phyloP scores from a whole-genome alignment of 2,113 vertebrate species.

The Mus pahari region DNA sequence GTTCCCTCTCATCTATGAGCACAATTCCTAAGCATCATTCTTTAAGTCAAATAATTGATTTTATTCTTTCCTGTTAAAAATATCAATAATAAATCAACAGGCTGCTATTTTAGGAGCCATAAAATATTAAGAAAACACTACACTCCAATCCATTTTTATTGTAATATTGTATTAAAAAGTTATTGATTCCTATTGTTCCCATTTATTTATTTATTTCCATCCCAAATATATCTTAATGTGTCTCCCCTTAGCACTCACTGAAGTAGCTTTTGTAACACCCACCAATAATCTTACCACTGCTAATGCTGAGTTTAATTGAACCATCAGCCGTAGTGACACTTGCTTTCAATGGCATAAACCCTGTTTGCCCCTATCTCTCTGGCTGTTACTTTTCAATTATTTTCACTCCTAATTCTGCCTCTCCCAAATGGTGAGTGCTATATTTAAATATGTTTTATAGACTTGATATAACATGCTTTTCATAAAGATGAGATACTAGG shows the following conservation, averaged over 20 bases:
- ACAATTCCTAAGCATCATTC: neutral
- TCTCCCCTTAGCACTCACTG: neutral
- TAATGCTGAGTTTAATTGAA: neutral
- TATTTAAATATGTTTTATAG: neutral
- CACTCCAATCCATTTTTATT: conserved; percentile 1
- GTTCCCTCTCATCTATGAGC: neutral
- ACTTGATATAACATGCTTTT: neutral
- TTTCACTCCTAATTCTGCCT: neutral
- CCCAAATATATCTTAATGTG: neutral
- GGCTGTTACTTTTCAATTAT: neutral
- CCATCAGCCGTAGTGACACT: neutral
- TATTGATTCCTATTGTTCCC: neutral
- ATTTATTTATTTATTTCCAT: neutral
- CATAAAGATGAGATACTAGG: neutral
- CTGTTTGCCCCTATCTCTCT: neutral
- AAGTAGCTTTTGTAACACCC: neutral
- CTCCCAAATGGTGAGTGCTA: neutral
- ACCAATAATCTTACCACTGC: neutral
- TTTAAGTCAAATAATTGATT: neutral
- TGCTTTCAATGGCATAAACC: neutral
- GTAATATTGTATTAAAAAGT: neutral
- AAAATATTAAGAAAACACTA: neutral
- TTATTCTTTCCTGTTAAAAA: neutral
- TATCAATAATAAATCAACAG: neutral
- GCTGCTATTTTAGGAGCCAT: neutral